Conservation (phyloP, 2,888 invertebrate genomes). For the Diabrotica balteata region DNA sequence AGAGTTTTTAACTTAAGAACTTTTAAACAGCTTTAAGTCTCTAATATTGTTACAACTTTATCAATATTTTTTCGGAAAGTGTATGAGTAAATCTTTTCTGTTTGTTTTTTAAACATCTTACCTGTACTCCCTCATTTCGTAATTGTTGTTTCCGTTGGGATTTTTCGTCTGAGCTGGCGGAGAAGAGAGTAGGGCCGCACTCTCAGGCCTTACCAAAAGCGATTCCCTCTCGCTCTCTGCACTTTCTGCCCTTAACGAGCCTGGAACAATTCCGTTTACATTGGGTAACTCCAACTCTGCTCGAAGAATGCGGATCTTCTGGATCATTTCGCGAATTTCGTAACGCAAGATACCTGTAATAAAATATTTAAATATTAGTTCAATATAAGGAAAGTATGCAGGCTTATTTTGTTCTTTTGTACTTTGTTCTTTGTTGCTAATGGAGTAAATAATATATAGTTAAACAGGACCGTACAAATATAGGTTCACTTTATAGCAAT, state of each 20-base stretch:
- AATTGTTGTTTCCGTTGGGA: slow-evolving; percentile 80
- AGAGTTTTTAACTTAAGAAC: too few species aligned
- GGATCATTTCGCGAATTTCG: slow-evolving; percentile 91
- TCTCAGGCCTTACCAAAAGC: slow-evolving; percentile 64
- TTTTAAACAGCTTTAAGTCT: too few species aligned
- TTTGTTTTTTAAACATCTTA: background rate
- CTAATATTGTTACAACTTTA: too few species aligned
- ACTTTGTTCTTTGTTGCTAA: too few species aligned
- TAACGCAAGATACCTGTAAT: slow-evolving; percentile 63
- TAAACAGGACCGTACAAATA: too few species aligned
- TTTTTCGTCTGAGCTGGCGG: slow-evolving; percentile 62
- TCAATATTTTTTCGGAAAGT: background rate
- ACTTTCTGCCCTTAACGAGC: slow-evolving; percentile 55
- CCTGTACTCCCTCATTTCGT: slow-evolving; percentile 78
- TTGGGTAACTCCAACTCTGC: slow-evolving; percentile 69
- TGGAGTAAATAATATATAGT: too few species aligned
- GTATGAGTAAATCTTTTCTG: background rate
- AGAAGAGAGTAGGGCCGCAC: slow-evolving; percentile 59
- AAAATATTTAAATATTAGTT: background rate
- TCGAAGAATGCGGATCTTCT: slow-evolving; percentile 83
- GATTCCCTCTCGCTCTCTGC: slow-evolving; percentile 69
- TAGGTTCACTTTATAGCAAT: too few species aligned
- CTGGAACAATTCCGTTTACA: slow-evolving; percentile 68
- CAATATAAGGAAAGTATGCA: too few species aligned
- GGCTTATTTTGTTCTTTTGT: too few species aligned